Evolutionary conservation across 2,113 vertebrate species (phyloP), one percentile per base, ranked within the genome.

Genomic region (Melanostigma gelatinosum): DNA sequence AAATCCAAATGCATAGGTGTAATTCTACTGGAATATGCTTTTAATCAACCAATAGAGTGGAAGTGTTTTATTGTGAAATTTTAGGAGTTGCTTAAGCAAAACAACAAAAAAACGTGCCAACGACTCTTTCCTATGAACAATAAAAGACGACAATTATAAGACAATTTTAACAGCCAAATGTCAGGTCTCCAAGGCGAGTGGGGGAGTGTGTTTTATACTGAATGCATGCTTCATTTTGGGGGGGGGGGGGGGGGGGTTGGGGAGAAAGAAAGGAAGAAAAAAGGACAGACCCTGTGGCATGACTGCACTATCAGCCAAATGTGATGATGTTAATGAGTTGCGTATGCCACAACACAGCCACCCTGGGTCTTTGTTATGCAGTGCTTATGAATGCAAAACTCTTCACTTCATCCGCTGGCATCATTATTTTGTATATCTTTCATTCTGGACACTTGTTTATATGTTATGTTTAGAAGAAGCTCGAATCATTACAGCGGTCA

Each of bases 321-420:
- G 13, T 85, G 61, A 42, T 87, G 63, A 92, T 77, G 85, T 83
- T 92, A 91, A 92, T 90, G 87, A 90, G 80, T 77, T 81, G 83
- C 88, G 83, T 60, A 75, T 48, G 77, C 52, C 73, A 87, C 79
- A 79, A 80, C 79, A 86, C 63, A 80, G 85, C 76, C 87, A 85
- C 74, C 54, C 75, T 27, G 54, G 54, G 32, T 60, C 80, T 79
- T 88, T 77, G 77, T 87, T 82, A 62, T 68, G 64, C 73, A 71
- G 69, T 57, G 66, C 70, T 84, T 75, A 75, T 18, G 69, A 76
- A 81, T 83, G 82, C 77, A 79, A 80, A 87, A 90, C 75, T 89
- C 73, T 72, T 27, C 46, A 70, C 54, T 27, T 66, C 40, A 50
- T 64, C 64, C 34, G 52, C 16, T 57, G 40, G 66, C 36, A 18